Percentiles rank a stretch among this genome's conserved stretches.
Evolutionary conservation across 1,140 invertebrate species (phyloP).

Genomic region (Plodia interpunctella): DNA sequence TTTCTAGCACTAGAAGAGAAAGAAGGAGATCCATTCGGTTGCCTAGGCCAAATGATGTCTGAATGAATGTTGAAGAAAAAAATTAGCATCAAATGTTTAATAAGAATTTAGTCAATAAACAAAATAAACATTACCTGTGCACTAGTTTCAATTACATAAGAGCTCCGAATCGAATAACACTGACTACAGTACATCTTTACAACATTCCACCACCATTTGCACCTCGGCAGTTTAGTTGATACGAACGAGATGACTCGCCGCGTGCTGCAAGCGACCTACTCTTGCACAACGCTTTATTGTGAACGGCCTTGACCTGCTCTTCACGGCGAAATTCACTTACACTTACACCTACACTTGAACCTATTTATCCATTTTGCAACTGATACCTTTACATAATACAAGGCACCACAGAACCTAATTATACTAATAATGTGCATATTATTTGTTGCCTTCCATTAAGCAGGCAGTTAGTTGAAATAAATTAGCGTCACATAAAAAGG

Average conservation of each 20-base stretch:
- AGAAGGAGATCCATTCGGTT: no score
- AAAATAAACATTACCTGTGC: no score
- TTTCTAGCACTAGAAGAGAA: no score
- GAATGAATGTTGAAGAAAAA: no score
- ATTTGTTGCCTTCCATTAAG: not conserved
- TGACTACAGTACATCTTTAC: not conserved
- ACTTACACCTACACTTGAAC: slow-evolving; percentile 40
- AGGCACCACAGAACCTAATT: not conserved
- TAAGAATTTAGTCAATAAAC: no score
- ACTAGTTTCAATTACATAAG: no score
- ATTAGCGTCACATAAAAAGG: no score
- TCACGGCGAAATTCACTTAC: slow-evolving; percentile 43
- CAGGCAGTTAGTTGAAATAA: no score
- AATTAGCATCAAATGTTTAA: no score
- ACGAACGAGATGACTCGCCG: slow-evolving; percentile 23
- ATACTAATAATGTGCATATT: not conserved
- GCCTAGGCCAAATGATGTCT: no score
- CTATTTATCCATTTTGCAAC: slow-evolving; percentile 24
- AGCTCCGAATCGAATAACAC: no score
- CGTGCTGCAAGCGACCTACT: slow-evolving; percentile 20
- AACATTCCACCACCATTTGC: not conserved
- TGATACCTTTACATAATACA: slow-evolving; percentile 18
- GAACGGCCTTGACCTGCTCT: slow-evolving; percentile 47
- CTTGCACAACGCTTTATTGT: slow-evolving; percentile 43
- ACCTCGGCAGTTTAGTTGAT: slow-evolving; percentile 10